Percentiles rank a stretch among this genome's conserved stretches.
These are phyloP conservation scores for Vesta saturnalis DNA, from an alignment of 2,888 invertebrate species.

Conservation along the genomic window DNA sequence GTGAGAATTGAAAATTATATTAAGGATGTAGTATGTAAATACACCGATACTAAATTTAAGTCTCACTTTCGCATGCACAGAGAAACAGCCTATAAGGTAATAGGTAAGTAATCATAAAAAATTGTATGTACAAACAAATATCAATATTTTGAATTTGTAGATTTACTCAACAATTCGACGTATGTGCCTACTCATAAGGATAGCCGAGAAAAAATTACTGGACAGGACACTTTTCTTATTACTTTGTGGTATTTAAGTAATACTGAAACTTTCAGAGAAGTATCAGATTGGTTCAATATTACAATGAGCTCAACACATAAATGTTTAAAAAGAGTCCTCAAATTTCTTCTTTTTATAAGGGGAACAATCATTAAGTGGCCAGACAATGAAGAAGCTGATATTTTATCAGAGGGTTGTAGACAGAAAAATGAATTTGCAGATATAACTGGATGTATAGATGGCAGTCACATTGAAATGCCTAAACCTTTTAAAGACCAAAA, in stretches of 20 bases:
- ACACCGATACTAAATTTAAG: too few relatives aligned
- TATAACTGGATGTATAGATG: conserved; percentile 42
- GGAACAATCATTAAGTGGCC: conserved; percentile 12
- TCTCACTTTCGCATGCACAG: too few relatives aligned
- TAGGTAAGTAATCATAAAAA: too few relatives aligned
- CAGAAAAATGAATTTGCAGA: conserved; percentile 28
- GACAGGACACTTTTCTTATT: conserved; percentile 6
- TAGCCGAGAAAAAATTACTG: conserved; percentile 11
- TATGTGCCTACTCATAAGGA: too few relatives aligned
- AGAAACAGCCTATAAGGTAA: too few relatives aligned
- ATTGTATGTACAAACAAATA: too few relatives aligned
- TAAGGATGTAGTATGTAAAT: too few relatives aligned
- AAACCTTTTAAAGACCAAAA: conserved; percentile 35
- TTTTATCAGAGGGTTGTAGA: conserved; percentile 17
- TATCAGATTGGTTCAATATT: conserved; percentile 18
- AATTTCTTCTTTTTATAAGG: conserved; percentile 9
- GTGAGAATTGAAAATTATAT: too few relatives aligned
- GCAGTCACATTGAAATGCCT: conserved; percentile 41
- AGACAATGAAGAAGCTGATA: background rate
- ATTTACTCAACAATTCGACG: too few relatives aligned
- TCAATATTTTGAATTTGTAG: too few relatives aligned
- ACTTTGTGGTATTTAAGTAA: conserved; percentile 18
- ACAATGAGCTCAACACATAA: conserved; percentile 11
- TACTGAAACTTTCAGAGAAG: conserved; percentile 11
- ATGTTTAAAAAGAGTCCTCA: background rate